Evolutionary conservation across 1,140 invertebrate genomes (phyloP).

Genomic region (Drosophila tani): DNA sequence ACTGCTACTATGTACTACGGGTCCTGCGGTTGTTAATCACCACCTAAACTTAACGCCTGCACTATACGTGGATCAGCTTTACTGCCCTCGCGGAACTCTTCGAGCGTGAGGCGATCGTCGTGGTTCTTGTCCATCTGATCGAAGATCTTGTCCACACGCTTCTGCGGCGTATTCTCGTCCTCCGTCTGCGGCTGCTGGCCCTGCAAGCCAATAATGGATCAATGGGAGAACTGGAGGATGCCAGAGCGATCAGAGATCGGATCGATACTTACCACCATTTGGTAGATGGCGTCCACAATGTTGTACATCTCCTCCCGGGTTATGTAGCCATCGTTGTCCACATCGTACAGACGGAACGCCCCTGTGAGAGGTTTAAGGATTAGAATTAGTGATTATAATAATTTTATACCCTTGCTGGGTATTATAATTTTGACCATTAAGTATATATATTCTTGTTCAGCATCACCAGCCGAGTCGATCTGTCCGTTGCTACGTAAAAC

Average conservation of each 20-base stretch:
- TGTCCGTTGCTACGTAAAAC: no score
- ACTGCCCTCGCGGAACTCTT: slow-evolving; percentile 99
- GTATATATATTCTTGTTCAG: no score
- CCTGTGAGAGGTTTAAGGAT: slow-evolving; percentile 87
- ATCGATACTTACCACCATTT: slow-evolving; percentile 95
- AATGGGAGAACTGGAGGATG: background rate
- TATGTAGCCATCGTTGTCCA: slow-evolving; percentile 99
- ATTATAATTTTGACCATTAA: no score
- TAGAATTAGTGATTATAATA: no score
- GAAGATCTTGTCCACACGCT: slow-evolving; percentile 98
- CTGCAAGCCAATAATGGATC: slow-evolving; percentile 84
- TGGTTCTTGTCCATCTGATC: slow-evolving; percentile 99
- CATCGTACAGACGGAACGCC: slow-evolving; percentile 98
- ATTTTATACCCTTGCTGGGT: no score
- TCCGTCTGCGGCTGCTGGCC: slow-evolving; percentile 95
- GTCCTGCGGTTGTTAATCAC: slow-evolving; percentile 83
- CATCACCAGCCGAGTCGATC: no score
- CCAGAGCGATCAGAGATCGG: no score
- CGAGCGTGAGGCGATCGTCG: slow-evolving; percentile 89
- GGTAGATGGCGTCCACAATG: slow-evolving; percentile 99
- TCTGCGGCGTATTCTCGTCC: slow-evolving; percentile 97
- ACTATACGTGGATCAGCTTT: slow-evolving; percentile 99
- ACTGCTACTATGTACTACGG: slow-evolving; percentile 39
- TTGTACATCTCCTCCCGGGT: slow-evolving; percentile 99
- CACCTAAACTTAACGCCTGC: slow-evolving; percentile 94